Evolutionary conservation across 2,888 invertebrate genomes (phyloP).

Genomic region (Xestobium rufovillosum): DNA sequence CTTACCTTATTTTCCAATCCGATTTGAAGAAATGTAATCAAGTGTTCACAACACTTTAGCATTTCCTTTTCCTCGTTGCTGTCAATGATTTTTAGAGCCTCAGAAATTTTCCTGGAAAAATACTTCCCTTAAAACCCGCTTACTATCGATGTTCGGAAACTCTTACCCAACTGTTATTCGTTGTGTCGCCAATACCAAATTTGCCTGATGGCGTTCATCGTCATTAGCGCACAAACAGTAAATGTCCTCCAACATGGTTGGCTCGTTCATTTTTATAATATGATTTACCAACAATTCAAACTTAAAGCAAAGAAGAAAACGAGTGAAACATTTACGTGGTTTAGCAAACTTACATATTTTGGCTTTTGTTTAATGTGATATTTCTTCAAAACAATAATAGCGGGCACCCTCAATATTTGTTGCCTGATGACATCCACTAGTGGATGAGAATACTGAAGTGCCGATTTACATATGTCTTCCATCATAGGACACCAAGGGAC

Average conservation of each 20-base stretch:
- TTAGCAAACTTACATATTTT: no score
- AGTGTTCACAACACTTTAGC: slow-evolving; percentile 10
- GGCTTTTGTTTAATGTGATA: no score
- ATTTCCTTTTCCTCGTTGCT: slow-evolving; percentile 9
- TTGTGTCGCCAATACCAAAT: slow-evolving; percentile 25
- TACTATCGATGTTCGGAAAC: no score
- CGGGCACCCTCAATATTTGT: slow-evolving; percentile 39
- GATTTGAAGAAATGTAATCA: slow-evolving; percentile 14
- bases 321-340: no score
- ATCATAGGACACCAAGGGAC: slow-evolving; percentile 34
- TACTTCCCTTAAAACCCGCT: no score
- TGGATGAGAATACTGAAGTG: slow-evolving; percentile 33
- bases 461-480: slow-evolving; percentile 28
- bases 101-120: no score
- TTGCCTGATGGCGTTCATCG: slow-evolving; percentile 30
- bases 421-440: slow-evolving; percentile 36
- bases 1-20: slow-evolving; percentile 17
- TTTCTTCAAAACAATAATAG: slow-evolving; percentile 43
- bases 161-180: not conserved
- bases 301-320: slow-evolving; percentile 27
- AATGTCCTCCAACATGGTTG: slow-evolving; percentile 39
- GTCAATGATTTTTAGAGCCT: no score
- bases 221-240: slow-evolving; percentile 26
- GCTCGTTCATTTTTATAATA: slow-evolving; percentile 36
- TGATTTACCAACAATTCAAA: slow-evolving; percentile 32